phyloP scores from a whole-genome alignment of 2,888 invertebrate species.

The Synanthedon myopaeformis region DNA sequence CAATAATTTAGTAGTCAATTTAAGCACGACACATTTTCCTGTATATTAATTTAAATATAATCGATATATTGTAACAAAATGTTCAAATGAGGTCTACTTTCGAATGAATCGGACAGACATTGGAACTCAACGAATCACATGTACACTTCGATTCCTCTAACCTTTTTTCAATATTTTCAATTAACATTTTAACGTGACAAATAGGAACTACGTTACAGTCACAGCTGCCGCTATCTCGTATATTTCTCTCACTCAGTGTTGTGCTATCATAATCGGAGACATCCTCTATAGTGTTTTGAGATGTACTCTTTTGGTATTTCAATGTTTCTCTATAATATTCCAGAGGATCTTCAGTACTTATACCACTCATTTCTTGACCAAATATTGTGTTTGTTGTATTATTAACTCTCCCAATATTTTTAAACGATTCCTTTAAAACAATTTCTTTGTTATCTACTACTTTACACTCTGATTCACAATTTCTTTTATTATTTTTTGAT shows the following conservation, averaged over 20 bases:
- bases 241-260: slow-evolving; percentile 7
- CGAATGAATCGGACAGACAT: slow-evolving; percentile 49
- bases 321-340: slow-evolving; percentile 20
- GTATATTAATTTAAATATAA: too few species aligned
- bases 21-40: too few species aligned
- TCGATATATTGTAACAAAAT: too few species aligned
- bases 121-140: slow-evolving; percentile 41
- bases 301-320: background rate
- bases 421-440: slow-evolving; percentile 20
- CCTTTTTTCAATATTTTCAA: slow-evolving; percentile 48
- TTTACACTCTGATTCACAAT: slow-evolving; percentile 14
- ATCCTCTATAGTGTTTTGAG: background rate
- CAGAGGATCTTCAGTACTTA: slow-evolving; percentile 11
- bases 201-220: slow-evolving; percentile 48
- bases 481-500: slow-evolving; percentile 1
- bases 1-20: too few species aligned
- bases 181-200: slow-evolving; percentile 59
- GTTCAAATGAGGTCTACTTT: background rate
- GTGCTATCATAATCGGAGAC: background rate
- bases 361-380: slow-evolving; percentile 12
- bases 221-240: slow-evolving; percentile 19
- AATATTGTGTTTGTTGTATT: slow-evolving; percentile 19
- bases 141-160: slow-evolving; percentile 40
- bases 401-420: slow-evolving; percentile 11
- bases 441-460: slow-evolving; percentile 17